Evolutionary conservation across 1,140 invertebrate species (phyloP), one percentile per base, ranked within the genome.

Genomic region (Battus philenor): DNA sequence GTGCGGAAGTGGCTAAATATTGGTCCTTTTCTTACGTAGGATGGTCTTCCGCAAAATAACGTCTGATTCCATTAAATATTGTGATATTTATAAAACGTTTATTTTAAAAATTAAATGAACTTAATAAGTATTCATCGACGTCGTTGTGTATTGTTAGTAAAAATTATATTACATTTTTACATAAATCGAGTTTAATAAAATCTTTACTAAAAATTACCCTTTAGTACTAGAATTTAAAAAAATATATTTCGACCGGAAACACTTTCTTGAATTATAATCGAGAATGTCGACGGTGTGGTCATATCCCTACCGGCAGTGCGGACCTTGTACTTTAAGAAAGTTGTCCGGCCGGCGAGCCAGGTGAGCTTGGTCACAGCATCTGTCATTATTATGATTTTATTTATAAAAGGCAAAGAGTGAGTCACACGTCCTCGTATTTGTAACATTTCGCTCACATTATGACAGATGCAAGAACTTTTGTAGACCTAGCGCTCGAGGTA

Each of bases 311-410:
- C 10, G 43, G 39, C 11, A 52, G 31, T 46, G 8, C 43, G 32
- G 36, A 48, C 59, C 59, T 62, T 62, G 59, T 43, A 54, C 59
- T 54, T 54, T 51, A 52, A 34, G 59, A 62, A 62, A 62, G 59
- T 54, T 44, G 59, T 54, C 50, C 30, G 17, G 39, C 22, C 16
- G 16, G 10, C 30, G 29, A 8, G 12, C 32, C n/a, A n/a, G n/a
- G 24, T n/a, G 4, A 27, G 10, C 22, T n/a, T 26, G 22, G 8
- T 39, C 26, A 39, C 13, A n/a, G 22, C 36, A 7, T 12, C 9
- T 39, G 20, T 39, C 22, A 36, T 26, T 39, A 24, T 38, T 38
- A n/a, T n/a, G n/a, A n/a, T 38, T 26, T 12, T 20, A 38, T 12
- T 38, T 38, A 38, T 38, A 5, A 38, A 26, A 39, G 12, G 7